A percentile compares a stretch with the other conserved stretches of the same genome.
These are phyloP conservation scores for Caenorhabditis uteleia DNA, from an alignment of 2,888 invertebrate species.

Conservation along the genomic window DNA sequence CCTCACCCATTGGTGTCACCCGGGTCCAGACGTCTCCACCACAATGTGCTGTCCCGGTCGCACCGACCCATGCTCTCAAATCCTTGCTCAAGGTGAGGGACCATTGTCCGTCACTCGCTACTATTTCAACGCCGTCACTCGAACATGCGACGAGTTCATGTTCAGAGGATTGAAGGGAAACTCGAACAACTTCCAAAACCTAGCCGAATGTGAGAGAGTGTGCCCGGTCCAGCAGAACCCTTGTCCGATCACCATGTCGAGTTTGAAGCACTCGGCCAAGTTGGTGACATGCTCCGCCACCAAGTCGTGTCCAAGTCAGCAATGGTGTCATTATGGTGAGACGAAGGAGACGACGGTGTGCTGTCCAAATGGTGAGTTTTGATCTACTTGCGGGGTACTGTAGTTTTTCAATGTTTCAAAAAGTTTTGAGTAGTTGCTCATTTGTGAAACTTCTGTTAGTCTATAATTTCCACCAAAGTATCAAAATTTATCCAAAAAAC, in stretches of 20 bases:
- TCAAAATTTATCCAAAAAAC: too few relatives aligned
- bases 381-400: too few relatives aligned
- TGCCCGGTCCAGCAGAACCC: conserved; percentile 64
- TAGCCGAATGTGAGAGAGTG: conserved; percentile 48
- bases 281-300: conserved; percentile 49
- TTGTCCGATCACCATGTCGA: conserved; percentile 54
- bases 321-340: conserved; percentile 66
- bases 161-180: conserved; percentile 64
- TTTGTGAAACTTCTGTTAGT: too few relatives aligned
- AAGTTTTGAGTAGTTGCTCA: too few relatives aligned
- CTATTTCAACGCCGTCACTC: conserved; percentile 56
- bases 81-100: conserved; percentile 56
- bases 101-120: conserved; percentile 37
- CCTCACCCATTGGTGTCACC: conserved; percentile 60
- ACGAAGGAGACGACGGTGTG: conserved; percentile 63
- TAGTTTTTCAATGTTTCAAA: too few relatives aligned
- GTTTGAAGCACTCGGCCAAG: conserved; percentile 38
- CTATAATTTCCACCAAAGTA: too few relatives aligned
- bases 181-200: conserved; percentile 63
- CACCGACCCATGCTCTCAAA: conserved; percentile 55
- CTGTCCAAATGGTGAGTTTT: conserved; percentile 61
- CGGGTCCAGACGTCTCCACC: conserved; percentile 50
- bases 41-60: conserved; percentile 63
- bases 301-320: conserved; percentile 52
- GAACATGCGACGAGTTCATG: conserved; percentile 58